These are phyloP conservation scores for Ophthalmotilapia sp. DNA, from an alignment of 2,113 vertebrate genomes.

Conservation along the genomic window DNA sequence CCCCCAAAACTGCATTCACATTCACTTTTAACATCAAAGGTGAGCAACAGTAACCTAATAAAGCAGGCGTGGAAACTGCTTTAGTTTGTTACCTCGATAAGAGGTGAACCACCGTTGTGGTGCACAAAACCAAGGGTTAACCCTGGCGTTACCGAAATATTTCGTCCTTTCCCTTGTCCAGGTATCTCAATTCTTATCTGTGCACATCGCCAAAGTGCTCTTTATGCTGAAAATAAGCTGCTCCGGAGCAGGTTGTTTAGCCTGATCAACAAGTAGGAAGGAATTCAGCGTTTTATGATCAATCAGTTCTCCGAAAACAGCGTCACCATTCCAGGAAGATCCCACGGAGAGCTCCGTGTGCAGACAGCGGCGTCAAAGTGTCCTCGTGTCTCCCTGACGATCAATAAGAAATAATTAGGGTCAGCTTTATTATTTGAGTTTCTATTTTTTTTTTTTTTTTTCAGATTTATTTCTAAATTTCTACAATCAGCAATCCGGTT, in stretches of 20 bases:
- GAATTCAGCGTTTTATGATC: not conserved
- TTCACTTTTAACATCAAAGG: accelerated
- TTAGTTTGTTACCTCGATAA: not conserved
- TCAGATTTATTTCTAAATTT: not conserved
- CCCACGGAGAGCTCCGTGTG: accelerated
- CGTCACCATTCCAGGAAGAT: not conserved
- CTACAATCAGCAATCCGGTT: not conserved
- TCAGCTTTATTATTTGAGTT: not conserved
- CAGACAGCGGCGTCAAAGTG: not conserved
- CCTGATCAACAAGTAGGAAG: not conserved
- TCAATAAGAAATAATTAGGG: not conserved
- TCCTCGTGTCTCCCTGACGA: not conserved
- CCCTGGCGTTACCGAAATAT: not conserved
- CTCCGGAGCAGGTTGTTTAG: not conserved
- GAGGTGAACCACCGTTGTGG: not conserved
- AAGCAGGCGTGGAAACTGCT: not conserved
- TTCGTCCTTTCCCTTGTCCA: accelerated
- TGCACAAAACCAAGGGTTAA: not conserved
- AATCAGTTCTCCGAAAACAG: not conserved
- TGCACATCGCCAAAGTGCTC: not conserved
- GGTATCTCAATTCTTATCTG: not conserved
- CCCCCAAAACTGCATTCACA: not conserved
- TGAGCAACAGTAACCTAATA: not conserved
- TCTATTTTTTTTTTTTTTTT: not conserved
- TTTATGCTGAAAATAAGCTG: not conserved